phyloP scores from a whole-genome alignment of 2,888 invertebrate genomes.

The Apamea anceps region DNA sequence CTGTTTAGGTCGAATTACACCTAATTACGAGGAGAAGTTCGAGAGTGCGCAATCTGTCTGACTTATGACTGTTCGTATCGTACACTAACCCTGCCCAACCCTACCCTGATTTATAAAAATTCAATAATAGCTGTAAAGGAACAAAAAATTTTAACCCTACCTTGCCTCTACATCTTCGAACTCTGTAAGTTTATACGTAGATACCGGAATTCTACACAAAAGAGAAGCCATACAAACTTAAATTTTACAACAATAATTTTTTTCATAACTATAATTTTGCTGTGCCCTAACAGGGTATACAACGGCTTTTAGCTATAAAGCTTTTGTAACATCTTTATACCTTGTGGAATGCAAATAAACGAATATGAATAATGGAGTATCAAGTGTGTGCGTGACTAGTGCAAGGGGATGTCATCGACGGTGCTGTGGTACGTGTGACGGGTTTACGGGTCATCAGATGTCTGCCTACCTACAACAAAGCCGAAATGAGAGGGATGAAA shows the following conservation, averaged over 20 bases:
- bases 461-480: neutral
- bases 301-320: too few species aligned
- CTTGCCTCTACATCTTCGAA: too few species aligned
- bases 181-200: too few species aligned
- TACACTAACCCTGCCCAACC: neutral
- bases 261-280: too few species aligned
- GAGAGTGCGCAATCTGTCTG: neutral
- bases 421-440: neutral
- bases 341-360: too few species aligned
- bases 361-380: neutral
- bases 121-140: neutral
- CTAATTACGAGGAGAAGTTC: neutral
- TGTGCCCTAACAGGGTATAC: too few species aligned
- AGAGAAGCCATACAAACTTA: too few species aligned
- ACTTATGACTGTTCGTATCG: neutral
- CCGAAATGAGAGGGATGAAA: neutral
- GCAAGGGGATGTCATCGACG: neutral
- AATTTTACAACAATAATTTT: too few species aligned
- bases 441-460: neutral
- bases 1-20: neutral
- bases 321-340: too few species aligned
- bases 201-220: too few species aligned
- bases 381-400: slow-evolving; percentile 1
- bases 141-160: too few species aligned
- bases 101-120: neutral